A percentile compares a stretch with the other conserved stretches of the same genome.
phyloP scores from a whole-genome alignment of 2,113 vertebrate species.

The Siniperca chuatsi region DNA sequence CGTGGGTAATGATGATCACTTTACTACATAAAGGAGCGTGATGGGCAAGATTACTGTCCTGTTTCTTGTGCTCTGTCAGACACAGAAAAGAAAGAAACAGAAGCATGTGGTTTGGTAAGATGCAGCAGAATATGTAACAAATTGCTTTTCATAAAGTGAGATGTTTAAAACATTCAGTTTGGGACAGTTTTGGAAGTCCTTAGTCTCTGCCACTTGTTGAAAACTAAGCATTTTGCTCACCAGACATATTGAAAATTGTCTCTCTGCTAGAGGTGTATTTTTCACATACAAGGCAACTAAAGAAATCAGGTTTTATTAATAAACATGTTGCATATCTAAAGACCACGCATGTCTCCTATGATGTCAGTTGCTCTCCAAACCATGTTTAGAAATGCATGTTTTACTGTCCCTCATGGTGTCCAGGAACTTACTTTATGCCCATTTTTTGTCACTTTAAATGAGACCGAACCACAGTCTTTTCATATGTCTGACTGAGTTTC shows the following conservation, averaged over 20 bases:
- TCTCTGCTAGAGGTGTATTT: neutral
- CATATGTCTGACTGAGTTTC: neutral
- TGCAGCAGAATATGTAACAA: neutral
- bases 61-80: neutral
- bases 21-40: neutral
- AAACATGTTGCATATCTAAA: neutral
- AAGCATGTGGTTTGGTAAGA: neutral
- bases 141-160: neutral
- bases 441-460: neutral
- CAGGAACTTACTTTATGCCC: neutral
- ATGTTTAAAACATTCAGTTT: neutral
- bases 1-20: neutral
- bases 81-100: neutral
- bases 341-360: neutral
- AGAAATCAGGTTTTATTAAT: neutral
- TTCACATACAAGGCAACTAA: neutral
- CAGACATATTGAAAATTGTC: neutral
- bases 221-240: neutral
- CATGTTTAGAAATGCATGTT: neutral
- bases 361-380: neutral
- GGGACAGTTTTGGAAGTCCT: neutral
- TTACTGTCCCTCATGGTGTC: neutral
- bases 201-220: neutral
- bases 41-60: neutral
- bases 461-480: neutral